These are phyloP conservation scores for Agrilus cyanescens DNA, from an alignment of 2,888 invertebrate genomes.

Conservation along the genomic window DNA sequence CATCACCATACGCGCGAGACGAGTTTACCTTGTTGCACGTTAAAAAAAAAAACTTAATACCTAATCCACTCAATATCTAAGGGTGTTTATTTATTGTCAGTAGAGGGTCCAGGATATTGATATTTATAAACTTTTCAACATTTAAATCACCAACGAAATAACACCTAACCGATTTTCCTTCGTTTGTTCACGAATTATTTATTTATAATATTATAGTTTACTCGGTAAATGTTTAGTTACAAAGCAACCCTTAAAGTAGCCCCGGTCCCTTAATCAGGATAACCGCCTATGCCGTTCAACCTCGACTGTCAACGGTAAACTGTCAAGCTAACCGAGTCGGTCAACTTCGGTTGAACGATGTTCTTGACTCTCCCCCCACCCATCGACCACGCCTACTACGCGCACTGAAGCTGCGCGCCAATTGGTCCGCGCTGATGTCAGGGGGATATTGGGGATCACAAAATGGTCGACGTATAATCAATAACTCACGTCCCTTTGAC, in stretches of 20 bases:
- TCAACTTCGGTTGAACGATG: constrained; percentile 18
- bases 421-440: constrained; percentile 27
- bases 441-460: constrained; percentile 27
- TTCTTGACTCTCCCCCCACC: constrained; percentile 18
- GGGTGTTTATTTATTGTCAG: too few relatives aligned
- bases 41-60: constrained; percentile 9
- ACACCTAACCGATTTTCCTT: too few relatives aligned
- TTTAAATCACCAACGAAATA: too few relatives aligned
- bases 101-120: too few relatives aligned
- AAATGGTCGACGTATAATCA: constrained; percentile 36
- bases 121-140: too few relatives aligned
- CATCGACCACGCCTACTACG: constrained; percentile 19
- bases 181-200: too few relatives aligned
- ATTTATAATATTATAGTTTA: too few relatives aligned
- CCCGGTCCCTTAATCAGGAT: too few relatives aligned
- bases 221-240: background rate
- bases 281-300: constrained; percentile 11
- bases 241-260: too few relatives aligned
- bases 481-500: constrained; percentile 25
- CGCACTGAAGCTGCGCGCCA: constrained; percentile 9
- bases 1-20: constrained; percentile 46
- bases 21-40: constrained; percentile 16
- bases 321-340: constrained; percentile 17
- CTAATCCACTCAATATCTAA: constrained; percentile 2
- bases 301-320: constrained; percentile 15